Evolutionary conservation across 2,113 vertebrate genomes (phyloP).

Genomic region (Octodon degus): DNA sequence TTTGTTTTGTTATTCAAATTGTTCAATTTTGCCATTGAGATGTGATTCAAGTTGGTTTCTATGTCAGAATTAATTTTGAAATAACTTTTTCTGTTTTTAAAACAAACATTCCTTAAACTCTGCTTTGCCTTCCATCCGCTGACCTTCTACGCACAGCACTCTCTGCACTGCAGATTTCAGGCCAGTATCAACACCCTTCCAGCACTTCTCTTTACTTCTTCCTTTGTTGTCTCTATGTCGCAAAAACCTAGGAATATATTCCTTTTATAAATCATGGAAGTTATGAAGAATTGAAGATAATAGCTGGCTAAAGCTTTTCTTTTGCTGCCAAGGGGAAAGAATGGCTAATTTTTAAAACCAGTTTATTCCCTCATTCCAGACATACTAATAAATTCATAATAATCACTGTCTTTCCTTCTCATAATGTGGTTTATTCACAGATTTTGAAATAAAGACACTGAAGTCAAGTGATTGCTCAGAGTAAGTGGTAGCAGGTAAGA

Average conservation of each 20-base stretch:
- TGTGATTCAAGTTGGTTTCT: not conserved
- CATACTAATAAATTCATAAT: not conserved
- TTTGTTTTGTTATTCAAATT: conserved; percentile 15
- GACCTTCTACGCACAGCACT: not conserved
- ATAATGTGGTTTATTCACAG: not conserved
- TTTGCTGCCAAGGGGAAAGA: not conserved
- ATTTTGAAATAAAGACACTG: conserved; percentile 3
- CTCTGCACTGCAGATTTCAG: not conserved
- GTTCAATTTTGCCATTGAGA: not conserved
- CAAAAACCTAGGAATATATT: not conserved
- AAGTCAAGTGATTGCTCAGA: not conserved
- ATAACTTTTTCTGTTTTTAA: conserved; percentile 3
- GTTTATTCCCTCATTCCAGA: not conserved
- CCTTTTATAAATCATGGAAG: not conserved
- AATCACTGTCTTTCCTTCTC: not conserved
- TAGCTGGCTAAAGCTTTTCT: not conserved
- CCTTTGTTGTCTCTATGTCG: not conserved
- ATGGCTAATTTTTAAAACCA: not conserved
- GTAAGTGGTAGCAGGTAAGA: not conserved
- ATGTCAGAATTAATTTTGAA: conserved; percentile 31
- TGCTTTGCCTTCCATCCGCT: not conserved
- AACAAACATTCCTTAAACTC: not conserved
- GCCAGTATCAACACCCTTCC: not conserved
- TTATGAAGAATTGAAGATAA: not conserved
- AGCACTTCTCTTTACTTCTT: too few species aligned